These are phyloP conservation scores for Pseudomyrmex pallidus DNA, from an alignment of 1,140 invertebrate genomes.

Conservation along the genomic window DNA sequence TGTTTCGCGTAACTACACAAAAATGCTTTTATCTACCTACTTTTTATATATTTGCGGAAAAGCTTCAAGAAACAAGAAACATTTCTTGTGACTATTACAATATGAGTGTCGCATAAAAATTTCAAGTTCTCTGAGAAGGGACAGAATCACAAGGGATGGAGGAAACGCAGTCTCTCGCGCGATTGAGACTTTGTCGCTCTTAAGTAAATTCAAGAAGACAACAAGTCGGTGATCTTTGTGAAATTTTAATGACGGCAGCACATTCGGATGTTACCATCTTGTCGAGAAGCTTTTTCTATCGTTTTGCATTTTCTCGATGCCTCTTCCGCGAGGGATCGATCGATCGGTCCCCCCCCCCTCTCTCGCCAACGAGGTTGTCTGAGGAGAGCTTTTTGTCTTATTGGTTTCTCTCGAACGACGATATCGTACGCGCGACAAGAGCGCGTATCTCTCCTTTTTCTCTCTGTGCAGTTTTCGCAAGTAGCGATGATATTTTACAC, in stretches of 20 bases:
- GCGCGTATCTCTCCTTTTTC: background rate
- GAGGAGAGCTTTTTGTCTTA: conserved; percentile 47
- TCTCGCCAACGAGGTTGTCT: conserved; percentile 44
- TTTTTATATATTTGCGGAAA: background rate
- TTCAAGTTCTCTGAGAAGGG: too few species aligned
- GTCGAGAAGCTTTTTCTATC: conserved; percentile 5
- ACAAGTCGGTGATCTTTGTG: background rate
- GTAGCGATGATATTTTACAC: conserved; percentile 54
- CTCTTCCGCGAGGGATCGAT: conserved; percentile 34
- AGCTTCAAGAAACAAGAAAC: conserved; percentile 18
- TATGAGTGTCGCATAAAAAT: background rate
- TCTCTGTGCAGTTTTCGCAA: conserved; percentile 33
- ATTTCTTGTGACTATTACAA: background rate
- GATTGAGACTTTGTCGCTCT: too few species aligned
- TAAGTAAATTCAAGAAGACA: conserved; percentile 1
- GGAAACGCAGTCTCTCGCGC: too few species aligned
- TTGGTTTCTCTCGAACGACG: conserved; percentile 15
- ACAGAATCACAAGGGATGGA: too few species aligned
- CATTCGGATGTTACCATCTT: background rate
- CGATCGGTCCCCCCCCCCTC: background rate
- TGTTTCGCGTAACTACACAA: background rate
- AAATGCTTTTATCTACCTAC: conserved; percentile 4
- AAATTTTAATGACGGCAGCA: conserved; percentile 5
- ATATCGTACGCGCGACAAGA: background rate
- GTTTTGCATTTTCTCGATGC: conserved; percentile 21